A percentile compares a stretch with the other conserved stretches of the same genome.
Evolutionary conservation across 2,797 vertebrate genomes (phyloP).

Genomic region (Nannoperca australis): DNA sequence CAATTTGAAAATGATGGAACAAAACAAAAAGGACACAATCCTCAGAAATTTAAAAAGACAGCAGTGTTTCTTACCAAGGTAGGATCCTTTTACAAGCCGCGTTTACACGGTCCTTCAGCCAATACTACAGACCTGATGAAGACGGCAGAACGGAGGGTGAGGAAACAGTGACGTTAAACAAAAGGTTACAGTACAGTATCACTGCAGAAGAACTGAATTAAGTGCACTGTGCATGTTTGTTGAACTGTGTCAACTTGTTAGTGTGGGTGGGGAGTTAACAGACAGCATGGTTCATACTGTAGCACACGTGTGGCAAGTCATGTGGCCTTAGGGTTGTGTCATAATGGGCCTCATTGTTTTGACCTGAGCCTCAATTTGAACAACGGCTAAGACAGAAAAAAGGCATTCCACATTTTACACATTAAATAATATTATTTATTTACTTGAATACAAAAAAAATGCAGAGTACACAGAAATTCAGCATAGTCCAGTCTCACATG

Average conservation of each 20-base stretch:
- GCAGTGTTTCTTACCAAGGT: slow-evolving; percentile 77
- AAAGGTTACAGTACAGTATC: slow-evolving; percentile 1
- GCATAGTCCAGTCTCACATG: background rate
- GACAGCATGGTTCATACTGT: background rate
- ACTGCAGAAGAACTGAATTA: slow-evolving; percentile 8
- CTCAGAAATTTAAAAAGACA: background rate
- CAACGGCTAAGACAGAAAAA: background rate
- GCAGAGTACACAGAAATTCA: too few relatives aligned
- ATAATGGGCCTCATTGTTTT: background rate
- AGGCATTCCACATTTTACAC: background rate
- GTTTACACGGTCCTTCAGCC: slow-evolving; percentile 84
- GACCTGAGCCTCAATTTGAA: background rate
- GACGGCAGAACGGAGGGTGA: slow-evolving; percentile 31
- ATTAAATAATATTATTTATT: background rate
- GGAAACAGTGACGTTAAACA: background rate
- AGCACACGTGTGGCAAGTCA: background rate
- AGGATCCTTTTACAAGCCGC: slow-evolving; percentile 81
- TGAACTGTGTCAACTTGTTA: slow-evolving; percentile 4
- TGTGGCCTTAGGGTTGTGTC: background rate
- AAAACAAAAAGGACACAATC: slow-evolving; percentile 7
- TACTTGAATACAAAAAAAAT: background rate
- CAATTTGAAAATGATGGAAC: background rate
- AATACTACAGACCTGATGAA: slow-evolving; percentile 87
- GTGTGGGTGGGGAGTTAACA: background rate
- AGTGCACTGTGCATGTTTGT: background rate